These are phyloP conservation scores for Magallana ariakensis DNA, from an alignment of 1,140 invertebrate species.

Conservation along the genomic window DNA sequence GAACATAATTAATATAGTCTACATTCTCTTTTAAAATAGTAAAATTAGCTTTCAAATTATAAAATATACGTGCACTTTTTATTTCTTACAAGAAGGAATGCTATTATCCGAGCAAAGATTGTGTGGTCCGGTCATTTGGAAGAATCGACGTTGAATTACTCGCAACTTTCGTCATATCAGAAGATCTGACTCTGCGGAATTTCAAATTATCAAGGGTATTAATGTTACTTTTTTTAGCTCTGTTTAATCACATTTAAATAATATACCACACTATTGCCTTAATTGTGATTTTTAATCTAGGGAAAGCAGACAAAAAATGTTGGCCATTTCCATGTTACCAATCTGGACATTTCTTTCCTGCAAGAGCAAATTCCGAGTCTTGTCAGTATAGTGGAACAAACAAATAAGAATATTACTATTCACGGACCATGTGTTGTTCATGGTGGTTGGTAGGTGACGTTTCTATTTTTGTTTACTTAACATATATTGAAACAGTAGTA, in stretches of 20 bases:
- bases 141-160: neutral
- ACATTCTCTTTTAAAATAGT: no score
- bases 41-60: no score
- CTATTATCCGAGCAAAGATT: neutral
- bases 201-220: neutral
- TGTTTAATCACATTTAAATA: no score
- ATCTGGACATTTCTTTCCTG: neutral
- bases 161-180: neutral
- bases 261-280: neutral
- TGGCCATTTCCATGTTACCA: neutral
- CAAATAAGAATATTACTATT: neutral
- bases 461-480: neutral
- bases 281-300: neutral
- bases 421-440: neutral
- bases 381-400: neutral
- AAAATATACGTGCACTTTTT: neutral
- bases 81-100: neutral
- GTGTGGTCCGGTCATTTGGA: neutral
- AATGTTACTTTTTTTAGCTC: no score
- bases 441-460: neutral
- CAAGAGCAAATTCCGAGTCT: neutral
- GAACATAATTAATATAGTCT: no score
- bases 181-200: neutral
- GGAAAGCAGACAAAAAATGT: constrained; percentile 7
- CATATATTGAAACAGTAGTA: no score